Evolutionary conservation across 2,888 invertebrate species (phyloP), one percentile per base, ranked within the genome.

Genomic region (Drosophila gaucha): DNA sequence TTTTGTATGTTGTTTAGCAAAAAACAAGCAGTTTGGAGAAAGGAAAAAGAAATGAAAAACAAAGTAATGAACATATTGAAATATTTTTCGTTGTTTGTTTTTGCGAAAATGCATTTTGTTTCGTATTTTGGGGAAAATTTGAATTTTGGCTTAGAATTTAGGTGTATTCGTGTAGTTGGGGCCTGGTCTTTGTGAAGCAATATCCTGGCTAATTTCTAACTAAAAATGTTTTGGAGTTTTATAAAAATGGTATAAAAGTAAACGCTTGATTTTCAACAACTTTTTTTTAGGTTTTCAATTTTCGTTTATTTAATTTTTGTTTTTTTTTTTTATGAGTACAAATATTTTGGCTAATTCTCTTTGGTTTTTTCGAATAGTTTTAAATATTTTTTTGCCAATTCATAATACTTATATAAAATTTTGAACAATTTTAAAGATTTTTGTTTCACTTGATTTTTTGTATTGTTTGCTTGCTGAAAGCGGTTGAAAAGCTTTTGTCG

Each of bases 1-100:
- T 57, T 56, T 75, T 78, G 44, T 87, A 67, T 82, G 65, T 86
- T 73, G 62, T 84, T 86, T 74, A 89, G 74, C 88, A 84, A 80
- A 72, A 80, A 80, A 88, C 86, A 85, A 87, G 86, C 74, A 89
- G 74, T 80, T 89, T 73, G 82, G 82, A 82, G 88, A 83, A 83
- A 80, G 80, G 84, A 88, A 88, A 82, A 88, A 80, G 82, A 89
- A 78, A 82, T 74, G 68, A 82, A 84, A 88, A 86, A 87, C 76
- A 80, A 88, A 86, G 89, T 79, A 76, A 88, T 89, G 86, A 88
- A 80, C 73, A 69, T 80, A 55, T 86, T 83, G 87, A 86, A 75
- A 88, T 86, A 82, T 83, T 76, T 78, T 59, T 67, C 35, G 24
- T 43, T 59, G 49, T 72, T 77, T 63, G 22, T 72, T 60, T 33